A percentile compares a stretch with the other conserved stretches of the same genome.
These are phyloP conservation scores for Cephonodes hylas DNA, from an alignment of 2,888 invertebrate genomes.

Conservation along the genomic window DNA sequence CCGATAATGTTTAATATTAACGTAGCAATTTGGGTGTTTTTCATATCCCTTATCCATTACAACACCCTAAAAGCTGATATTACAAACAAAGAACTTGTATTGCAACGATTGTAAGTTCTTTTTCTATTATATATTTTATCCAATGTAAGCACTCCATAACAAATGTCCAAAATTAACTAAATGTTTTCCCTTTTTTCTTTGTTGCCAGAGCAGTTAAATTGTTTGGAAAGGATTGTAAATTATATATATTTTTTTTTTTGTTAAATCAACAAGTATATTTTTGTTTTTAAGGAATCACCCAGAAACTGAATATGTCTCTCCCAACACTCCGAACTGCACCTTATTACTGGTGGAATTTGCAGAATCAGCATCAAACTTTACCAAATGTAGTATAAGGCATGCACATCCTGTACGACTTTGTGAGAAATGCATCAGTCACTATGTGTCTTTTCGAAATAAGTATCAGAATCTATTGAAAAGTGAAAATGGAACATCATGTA, in stretches of 20 bases:
- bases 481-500: constrained; percentile 80
- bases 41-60: constrained; percentile 23
- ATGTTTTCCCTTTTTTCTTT: background rate
- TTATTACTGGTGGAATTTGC: constrained; percentile 71
- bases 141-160: background rate
- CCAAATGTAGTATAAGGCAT: constrained; percentile 81
- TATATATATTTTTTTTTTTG: too few species aligned
- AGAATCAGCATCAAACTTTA: constrained; percentile 78
- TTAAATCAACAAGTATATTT: too few species aligned
- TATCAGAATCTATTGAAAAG: constrained; percentile 73
- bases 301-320: constrained; percentile 28
- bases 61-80: constrained; percentile 31
- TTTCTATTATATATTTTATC: background rate
- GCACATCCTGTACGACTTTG: constrained; percentile 84
- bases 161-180: constrained; percentile 9
- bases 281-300: constrained; percentile 37
- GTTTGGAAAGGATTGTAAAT: too few species aligned
- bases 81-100: constrained; percentile 13
- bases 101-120: constrained; percentile 15
- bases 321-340: constrained; percentile 47
- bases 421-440: constrained; percentile 79
- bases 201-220: too few species aligned
- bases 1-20: background rate
- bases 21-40: background rate
- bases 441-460: constrained; percentile 71